A percentile compares a stretch with the other conserved stretches of the same genome.
Conservation (phyloP, 2,797 vertebrate species). For the Apodemus agrarius region DNA sequence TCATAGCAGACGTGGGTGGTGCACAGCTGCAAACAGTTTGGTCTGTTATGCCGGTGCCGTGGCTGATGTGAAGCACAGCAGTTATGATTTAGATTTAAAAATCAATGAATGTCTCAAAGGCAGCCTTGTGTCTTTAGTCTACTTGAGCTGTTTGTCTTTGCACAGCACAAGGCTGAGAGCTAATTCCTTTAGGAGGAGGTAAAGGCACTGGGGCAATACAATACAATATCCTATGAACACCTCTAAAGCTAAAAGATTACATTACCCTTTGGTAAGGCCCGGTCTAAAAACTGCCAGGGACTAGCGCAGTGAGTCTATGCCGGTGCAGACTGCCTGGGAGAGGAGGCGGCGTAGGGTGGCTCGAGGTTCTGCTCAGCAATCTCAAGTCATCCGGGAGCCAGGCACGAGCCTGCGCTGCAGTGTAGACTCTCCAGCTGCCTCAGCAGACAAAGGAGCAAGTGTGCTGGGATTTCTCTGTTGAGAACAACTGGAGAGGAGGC, state of each 20-base stretch:
- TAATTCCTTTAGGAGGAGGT: neutral
- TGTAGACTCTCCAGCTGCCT: neutral
- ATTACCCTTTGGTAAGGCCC: neutral
- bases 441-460: neutral
- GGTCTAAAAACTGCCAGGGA: neutral
- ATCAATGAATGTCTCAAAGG: slow-evolving; percentile 87
- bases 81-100: slow-evolving; percentile 91
- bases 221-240: slow-evolving; percentile 29
- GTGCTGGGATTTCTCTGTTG: neutral
- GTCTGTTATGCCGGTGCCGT: slow-evolving; percentile 86
- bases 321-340: neutral
- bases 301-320: rapidly evolving
- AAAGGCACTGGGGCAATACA: neutral
- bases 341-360: neutral
- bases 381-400: neutral
- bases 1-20: slow-evolving; percentile 73
- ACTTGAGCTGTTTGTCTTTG: slow-evolving; percentile 87
- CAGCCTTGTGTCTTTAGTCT: slow-evolving; percentile 83
- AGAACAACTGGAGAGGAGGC: neutral
- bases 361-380: neutral
- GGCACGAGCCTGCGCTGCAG: neutral
- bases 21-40: slow-evolving; percentile 84
- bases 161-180: slow-evolving; percentile 79
- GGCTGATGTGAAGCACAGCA: slow-evolving; percentile 87
- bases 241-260: neutral